Conservation (phyloP, 2,797 vertebrate genomes). For the Sternotherus odoratus region DNA sequence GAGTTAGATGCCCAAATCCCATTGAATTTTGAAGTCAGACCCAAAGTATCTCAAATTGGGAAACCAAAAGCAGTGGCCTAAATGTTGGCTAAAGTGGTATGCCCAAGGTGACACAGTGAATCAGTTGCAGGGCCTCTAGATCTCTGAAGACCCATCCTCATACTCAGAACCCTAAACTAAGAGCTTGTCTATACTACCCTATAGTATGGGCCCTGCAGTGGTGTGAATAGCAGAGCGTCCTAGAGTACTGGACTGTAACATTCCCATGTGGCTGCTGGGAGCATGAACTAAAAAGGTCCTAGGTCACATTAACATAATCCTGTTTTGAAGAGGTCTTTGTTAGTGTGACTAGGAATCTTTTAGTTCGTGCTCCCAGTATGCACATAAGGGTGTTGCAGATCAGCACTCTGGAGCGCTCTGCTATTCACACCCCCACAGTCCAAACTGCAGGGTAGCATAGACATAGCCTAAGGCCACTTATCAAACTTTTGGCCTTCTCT, state of each 20-base stretch:
- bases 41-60: fast-evolving
- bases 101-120: not conserved
- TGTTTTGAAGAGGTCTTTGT: not conserved
- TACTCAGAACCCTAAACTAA: not conserved
- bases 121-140: not conserved
- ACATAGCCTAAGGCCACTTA: not conserved
- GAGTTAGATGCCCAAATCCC: not conserved
- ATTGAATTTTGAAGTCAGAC: not conserved
- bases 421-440: not conserved
- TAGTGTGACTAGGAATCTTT: not conserved
- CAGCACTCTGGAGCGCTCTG: not conserved
- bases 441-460: not conserved
- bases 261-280: not conserved
- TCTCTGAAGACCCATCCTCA: not conserved
- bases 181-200: not conserved
- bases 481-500: not conserved
- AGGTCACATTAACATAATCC: not conserved
- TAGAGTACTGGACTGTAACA: not conserved
- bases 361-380: not conserved
- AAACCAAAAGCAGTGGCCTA: not conserved
- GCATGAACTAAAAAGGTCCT: not conserved
- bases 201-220: not conserved
- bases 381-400: not conserved
- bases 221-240: not conserved
- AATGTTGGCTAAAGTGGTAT: not conserved